These are phyloP conservation scores for Sylvilagus floridanus DNA, from an alignment of 2,797 vertebrate species.

Conservation along the genomic window DNA sequence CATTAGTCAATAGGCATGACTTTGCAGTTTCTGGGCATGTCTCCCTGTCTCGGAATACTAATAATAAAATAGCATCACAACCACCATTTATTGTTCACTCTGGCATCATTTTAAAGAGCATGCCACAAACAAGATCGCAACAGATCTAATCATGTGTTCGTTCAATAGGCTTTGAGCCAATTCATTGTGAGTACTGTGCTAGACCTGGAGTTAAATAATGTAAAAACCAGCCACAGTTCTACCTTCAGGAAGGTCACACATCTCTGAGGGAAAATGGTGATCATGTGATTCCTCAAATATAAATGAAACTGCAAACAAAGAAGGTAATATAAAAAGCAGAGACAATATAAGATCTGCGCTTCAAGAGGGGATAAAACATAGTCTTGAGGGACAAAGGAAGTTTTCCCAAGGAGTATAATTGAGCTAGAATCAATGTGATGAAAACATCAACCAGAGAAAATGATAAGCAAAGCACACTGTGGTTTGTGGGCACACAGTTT, in stretches of 20 bases:
- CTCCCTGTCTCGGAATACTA: background rate
- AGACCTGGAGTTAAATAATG: background rate
- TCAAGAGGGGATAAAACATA: background rate
- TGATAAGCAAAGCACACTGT: background rate
- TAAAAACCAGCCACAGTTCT: background rate
- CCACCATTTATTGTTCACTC: background rate
- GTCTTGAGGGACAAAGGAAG: background rate
- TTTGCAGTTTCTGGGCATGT: background rate
- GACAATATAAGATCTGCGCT: background rate
- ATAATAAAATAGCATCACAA: background rate
- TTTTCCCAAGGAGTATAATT: background rate
- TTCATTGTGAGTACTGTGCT: background rate
- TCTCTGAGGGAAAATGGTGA: background rate
- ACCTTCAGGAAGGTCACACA: background rate
- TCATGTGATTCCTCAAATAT: constrained; percentile 22
- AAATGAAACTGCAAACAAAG: constrained; percentile 2
- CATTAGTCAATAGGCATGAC: background rate
- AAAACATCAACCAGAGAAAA: background rate
- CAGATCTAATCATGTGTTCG: constrained; percentile 37
- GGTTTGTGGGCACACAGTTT: background rate
- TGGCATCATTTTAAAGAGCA: background rate
- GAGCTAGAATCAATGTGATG: background rate
- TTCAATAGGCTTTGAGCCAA: background rate
- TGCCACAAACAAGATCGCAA: constrained; percentile 30
- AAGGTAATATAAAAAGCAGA: background rate